Base-by-base conservation (phyloP, 2,113 vertebrate genomes). In the Solea solea region DNA sequence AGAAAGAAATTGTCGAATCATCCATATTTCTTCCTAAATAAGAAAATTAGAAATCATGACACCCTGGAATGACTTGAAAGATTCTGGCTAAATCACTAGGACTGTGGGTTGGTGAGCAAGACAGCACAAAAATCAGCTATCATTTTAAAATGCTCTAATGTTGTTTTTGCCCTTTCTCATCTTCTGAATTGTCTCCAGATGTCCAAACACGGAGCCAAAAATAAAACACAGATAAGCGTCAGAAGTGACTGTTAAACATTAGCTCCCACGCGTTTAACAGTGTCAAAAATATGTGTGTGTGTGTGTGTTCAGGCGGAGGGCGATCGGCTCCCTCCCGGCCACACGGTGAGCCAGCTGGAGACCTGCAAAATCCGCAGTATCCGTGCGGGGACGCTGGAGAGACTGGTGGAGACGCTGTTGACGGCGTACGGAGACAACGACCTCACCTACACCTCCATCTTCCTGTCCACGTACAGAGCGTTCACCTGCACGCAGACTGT, bases 351-450 rank as follows among this genome's bases (percentile, higher is more conserved):
- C 88, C 97, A 98, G 82, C 90, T 96, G 56, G 96, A 99, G 88
- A 99, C 97, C 3, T 96, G 94, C 88, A 98, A 98, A 85, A 96
- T 97, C 88, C 94, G 97, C 76, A 96, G 95, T 9, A 98, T 99
- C 68, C 96, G 96, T 8, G 95, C 96, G 1, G 97, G 97, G 57
- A 97, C 96, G 0, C 80, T 98, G 91, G 96, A 97, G 87, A 96
- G 96, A 51, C 95, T 99, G 58, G 97, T 99, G 84, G 97, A 98
- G 90, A 99, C 96, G 48, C 88, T 99, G 60, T 78, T 98, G 64
- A 98, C 95, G 0, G 96, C 97, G 1, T 96, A 96, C 27, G 96
- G 95, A 13, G 95, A 99, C 92, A 97, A 97, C 0, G 97, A 98
- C 89, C 96, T 96, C 77, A 97, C 96, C 45, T 98, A 98, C 85